Conservation (phyloP, 2,888 invertebrate species). For the Temnothorax ravouxi region DNA sequence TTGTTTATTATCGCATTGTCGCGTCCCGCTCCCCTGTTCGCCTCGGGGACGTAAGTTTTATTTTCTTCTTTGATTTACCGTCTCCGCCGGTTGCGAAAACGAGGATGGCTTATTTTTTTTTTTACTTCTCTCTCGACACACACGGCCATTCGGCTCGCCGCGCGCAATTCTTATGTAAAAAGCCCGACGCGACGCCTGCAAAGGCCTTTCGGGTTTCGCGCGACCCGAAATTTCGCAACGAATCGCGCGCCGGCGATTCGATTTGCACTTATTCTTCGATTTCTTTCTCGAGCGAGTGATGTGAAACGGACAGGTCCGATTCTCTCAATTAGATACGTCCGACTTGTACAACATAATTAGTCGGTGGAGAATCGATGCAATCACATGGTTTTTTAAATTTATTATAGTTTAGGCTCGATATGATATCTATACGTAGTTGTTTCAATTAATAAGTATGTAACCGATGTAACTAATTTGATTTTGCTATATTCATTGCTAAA, state of each 20-base stretch:
- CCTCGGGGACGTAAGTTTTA: slow-evolving; percentile 28
- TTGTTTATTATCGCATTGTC: slow-evolving; percentile 51
- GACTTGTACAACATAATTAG: not conserved
- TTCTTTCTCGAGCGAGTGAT: slow-evolving; percentile 51
- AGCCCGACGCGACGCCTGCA: not conserved
- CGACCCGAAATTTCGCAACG: slow-evolving; percentile 37
- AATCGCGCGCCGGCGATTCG: slow-evolving; percentile 1
- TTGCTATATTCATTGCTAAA: not conserved
- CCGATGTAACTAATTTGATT: not conserved
- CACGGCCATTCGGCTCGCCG: not conserved
- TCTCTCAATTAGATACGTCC: not conserved
- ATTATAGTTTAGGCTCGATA: not conserved
- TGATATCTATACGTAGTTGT: not conserved
- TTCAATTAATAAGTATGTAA: not conserved
- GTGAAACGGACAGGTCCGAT: not conserved
- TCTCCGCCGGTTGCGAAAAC: slow-evolving; percentile 31
- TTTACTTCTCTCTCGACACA: not conserved
- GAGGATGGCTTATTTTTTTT: slow-evolving; percentile 20
- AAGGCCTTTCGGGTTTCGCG: not conserved
- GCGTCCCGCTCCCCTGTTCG: not conserved
- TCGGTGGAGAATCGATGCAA: not conserved
- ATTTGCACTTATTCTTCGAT: slow-evolving; percentile 28
- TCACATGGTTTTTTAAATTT: not conserved
- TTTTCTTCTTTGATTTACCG: slow-evolving; percentile 45
- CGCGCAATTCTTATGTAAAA: slow-evolving; percentile 28